Percentiles rank a stretch among this genome's conserved stretches.
These are phyloP conservation scores for Hesperia comma DNA, from an alignment of 2,888 invertebrate genomes.

Conservation along the genomic window DNA sequence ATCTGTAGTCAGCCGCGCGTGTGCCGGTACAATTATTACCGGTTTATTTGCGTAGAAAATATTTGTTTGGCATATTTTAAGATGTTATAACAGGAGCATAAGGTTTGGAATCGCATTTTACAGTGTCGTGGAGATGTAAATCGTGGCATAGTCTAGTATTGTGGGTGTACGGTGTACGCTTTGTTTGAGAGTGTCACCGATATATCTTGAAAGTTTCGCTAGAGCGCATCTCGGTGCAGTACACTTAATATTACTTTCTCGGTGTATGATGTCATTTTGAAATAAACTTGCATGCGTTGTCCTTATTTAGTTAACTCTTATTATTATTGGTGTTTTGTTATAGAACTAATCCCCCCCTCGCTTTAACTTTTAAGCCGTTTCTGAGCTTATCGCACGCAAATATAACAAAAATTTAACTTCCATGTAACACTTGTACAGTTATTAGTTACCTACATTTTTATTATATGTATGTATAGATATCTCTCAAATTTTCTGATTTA, in stretches of 20 bases:
- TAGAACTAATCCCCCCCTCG: too few species aligned
- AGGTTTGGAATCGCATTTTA: conserved; percentile 49
- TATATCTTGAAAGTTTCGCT: conserved; percentile 78
- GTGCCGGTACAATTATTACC: conserved; percentile 48
- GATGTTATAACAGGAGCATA: conserved; percentile 52
- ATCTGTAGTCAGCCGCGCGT: conserved; percentile 68
- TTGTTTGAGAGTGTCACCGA: conserved; percentile 78
- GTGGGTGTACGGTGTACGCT: conserved; percentile 65
- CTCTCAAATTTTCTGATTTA: too few species aligned
- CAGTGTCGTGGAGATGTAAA: conserved; percentile 29
- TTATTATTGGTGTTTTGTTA: too few species aligned
- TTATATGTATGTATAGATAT: too few species aligned
- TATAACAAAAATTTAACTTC: too few species aligned
- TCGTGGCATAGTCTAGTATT: conserved; percentile 67
- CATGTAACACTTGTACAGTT: too few species aligned
- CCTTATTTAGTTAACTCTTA: too few species aligned
- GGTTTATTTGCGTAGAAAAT: conserved; percentile 26
- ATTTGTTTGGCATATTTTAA: conserved; percentile 15
- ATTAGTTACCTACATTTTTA: too few species aligned
- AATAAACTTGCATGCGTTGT: neutral
- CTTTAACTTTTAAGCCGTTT: too few species aligned
- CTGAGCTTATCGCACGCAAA: too few species aligned
- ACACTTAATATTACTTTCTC: conserved; percentile 52
- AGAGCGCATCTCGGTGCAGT: conserved; percentile 50
- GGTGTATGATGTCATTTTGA: conserved; percentile 17